phyloP scores from a whole-genome alignment of 2,888 invertebrate genomes.

The Drosophila mulleri region DNA sequence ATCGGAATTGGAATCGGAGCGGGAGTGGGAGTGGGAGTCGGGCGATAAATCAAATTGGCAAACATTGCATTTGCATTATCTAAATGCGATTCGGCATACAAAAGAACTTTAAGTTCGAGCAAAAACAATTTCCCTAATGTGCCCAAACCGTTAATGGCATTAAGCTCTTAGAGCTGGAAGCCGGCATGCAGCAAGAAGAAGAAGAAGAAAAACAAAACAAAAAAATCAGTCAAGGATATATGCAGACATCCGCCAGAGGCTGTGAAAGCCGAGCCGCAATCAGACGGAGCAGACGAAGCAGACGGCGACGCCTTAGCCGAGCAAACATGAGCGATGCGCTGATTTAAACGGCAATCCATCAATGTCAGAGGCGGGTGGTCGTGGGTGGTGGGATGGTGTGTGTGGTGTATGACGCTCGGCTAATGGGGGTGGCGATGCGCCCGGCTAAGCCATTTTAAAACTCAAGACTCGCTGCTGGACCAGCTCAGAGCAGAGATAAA shows the following conservation, averaged over 20 bases:
- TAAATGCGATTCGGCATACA: slow-evolving; percentile 61
- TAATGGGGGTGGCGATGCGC: slow-evolving; percentile 35
- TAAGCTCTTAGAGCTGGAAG: slow-evolving; percentile 45
- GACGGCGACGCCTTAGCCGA: slow-evolving; percentile 37
- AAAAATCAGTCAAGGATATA: slow-evolving; percentile 60
- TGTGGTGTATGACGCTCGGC: background rate
- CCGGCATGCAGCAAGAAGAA: background rate
- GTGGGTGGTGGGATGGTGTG: slow-evolving; percentile 8
- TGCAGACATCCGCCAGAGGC: slow-evolving; percentile 32
- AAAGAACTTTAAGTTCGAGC: slow-evolving; percentile 61
- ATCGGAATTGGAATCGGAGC: background rate
- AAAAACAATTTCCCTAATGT: slow-evolving; percentile 78
- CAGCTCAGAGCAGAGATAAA: slow-evolving; percentile 50
- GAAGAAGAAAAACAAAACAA: background rate
- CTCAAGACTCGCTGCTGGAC: slow-evolving; percentile 26
- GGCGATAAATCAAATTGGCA: slow-evolving; percentile 69
- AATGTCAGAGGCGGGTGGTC: slow-evolving; percentile 77
- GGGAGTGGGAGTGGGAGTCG: background rate
- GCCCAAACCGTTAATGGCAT: slow-evolving; percentile 78
- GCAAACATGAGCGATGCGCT: slow-evolving; percentile 83
- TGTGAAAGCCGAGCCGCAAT: slow-evolving; percentile 64
- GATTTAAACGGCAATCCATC: slow-evolving; percentile 85
- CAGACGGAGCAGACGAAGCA: slow-evolving; percentile 23
- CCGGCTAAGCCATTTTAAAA: slow-evolving; percentile 59
- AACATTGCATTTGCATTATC: slow-evolving; percentile 63